Conservation (phyloP, 2,888 invertebrate species). For the Eristalis pertinax region DNA sequence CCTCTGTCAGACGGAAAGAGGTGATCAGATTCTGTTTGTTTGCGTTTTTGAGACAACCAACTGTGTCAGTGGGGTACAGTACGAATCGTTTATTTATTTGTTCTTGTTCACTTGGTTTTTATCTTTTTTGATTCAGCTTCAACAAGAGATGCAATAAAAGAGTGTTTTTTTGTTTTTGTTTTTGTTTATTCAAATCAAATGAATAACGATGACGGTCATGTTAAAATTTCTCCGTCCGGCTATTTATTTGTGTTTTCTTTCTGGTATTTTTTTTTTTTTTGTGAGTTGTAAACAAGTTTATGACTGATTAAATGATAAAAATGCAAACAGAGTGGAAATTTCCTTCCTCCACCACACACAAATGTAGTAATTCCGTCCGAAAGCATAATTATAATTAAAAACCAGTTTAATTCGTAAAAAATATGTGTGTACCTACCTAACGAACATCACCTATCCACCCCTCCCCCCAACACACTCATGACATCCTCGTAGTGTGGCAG, state of each 20-base stretch:
- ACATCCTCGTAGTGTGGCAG: background rate
- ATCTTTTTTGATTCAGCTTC: background rate
- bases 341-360: slow-evolving; percentile 35
- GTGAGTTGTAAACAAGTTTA: slow-evolving; percentile 52
- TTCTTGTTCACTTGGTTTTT: slow-evolving; percentile 13
- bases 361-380: slow-evolving; percentile 5
- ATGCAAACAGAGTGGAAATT: slow-evolving; percentile 59
- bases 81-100: slow-evolving; percentile 27
- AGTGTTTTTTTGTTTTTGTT: background rate
- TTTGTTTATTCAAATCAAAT: background rate
- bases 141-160: background rate
- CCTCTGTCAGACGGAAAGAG: background rate
- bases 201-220: background rate
- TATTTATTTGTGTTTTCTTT: background rate
- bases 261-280: background rate
- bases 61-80: slow-evolving; percentile 65
- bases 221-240: background rate
- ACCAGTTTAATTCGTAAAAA: slow-evolving; percentile 30
- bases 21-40: slow-evolving; percentile 6
- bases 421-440: background rate
- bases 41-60: slow-evolving; percentile 32
- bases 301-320: slow-evolving; percentile 64
- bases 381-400: slow-evolving; percentile 33
- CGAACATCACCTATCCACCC: background rate
- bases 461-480: background rate